Conservation (phyloP, 2,113 vertebrate genomes). For the Puma concolor region DNA sequence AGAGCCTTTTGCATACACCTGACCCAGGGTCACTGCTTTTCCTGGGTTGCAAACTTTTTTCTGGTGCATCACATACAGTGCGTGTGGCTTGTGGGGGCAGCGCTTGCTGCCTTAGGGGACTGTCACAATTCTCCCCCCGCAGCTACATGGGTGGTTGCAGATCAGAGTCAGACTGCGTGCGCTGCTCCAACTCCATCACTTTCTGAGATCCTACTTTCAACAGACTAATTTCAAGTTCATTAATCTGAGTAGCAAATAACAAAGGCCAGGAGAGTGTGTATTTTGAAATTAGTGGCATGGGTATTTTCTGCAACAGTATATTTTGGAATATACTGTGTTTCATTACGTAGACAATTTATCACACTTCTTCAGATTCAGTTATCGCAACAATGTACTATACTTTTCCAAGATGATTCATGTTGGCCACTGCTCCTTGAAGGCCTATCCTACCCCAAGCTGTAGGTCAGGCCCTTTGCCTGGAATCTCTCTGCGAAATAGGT, state of each 20-base stretch:
- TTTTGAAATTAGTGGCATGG: background rate
- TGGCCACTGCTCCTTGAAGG: background rate
- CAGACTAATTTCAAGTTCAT: background rate
- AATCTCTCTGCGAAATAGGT: rapidly evolving
- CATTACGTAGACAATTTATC: background rate
- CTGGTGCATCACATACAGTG: no score
- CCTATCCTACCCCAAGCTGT: rapidly evolving
- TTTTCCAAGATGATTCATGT: background rate
- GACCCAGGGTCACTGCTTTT: rapidly evolving
- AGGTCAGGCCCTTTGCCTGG: background rate
- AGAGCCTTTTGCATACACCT: rapidly evolving
- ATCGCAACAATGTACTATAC: rapidly evolving
- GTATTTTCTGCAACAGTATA: background rate
- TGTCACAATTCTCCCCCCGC: background rate
- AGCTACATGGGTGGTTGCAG: no score
- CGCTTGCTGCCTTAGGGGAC: rapidly evolving
- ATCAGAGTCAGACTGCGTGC: rapidly evolving
- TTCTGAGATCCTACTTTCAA: background rate
- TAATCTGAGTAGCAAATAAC: background rate
- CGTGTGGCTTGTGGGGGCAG: background rate
- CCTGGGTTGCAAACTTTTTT: rapidly evolving
- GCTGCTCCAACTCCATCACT: background rate
- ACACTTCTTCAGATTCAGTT: background rate
- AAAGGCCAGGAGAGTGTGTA: background rate
- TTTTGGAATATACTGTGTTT: background rate